phyloP scores from a whole-genome alignment of 2,797 vertebrate genomes.

The Carapus acus region DNA sequence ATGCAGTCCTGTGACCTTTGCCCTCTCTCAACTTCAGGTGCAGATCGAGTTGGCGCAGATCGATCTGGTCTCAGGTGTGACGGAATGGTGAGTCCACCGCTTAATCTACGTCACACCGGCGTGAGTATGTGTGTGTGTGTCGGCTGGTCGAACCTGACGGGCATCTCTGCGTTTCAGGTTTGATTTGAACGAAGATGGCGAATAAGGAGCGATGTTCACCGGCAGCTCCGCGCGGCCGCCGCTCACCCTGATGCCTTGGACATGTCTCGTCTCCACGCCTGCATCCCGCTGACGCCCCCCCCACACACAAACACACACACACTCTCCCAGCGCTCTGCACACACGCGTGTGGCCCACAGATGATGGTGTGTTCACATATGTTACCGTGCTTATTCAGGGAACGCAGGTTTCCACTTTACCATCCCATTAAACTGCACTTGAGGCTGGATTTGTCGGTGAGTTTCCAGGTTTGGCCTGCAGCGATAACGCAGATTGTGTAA shows the following conservation, averaged over 20 bases:
- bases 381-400: conserved; percentile 46
- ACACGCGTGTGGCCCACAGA: conserved; percentile 12
- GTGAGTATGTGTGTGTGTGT: too few relatives aligned
- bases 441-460: conserved; percentile 29
- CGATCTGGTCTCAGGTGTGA: conserved; percentile 75
- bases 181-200: conserved; percentile 72
- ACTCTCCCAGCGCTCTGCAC: conserved; percentile 34
- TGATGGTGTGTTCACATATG: conserved; percentile 18
- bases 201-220: conserved; percentile 36
- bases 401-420: background rate
- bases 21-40: conserved; percentile 62
- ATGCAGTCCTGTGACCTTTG: too few relatives aligned
- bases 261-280: conserved; percentile 15
- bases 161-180: conserved; percentile 71
- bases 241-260: conserved; percentile 63
- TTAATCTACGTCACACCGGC: background rate
- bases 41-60: conserved; percentile 77
- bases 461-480: conserved; percentile 19
- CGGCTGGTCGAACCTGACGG: background rate
- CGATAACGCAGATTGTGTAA: background rate
- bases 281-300: conserved; percentile 34
- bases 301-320: too few relatives aligned
- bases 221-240: conserved; percentile 30
- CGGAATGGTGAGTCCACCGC: conserved; percentile 82
- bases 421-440: conserved; percentile 1